Evolutionary conservation across 2,113 vertebrate species (phyloP).

Genomic region (Notechis scutatus): DNA sequence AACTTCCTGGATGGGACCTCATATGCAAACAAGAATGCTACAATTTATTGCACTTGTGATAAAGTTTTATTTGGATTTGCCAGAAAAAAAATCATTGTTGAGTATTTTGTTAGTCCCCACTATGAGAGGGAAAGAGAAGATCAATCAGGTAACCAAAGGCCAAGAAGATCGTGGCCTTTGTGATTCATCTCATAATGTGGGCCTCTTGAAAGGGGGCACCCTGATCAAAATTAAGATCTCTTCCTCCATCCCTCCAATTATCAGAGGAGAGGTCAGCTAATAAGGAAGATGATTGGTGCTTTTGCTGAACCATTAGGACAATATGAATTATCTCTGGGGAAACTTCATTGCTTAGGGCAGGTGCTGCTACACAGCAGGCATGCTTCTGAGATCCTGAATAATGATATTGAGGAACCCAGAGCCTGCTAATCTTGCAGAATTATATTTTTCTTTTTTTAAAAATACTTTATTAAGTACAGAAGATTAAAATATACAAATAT

Average conservation of each 20-base stretch:
- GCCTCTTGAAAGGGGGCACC: neutral
- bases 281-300: neutral
- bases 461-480: no score
- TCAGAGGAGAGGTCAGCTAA: neutral
- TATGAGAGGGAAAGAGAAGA: neutral
- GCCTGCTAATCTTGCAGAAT: no score
- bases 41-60: neutral
- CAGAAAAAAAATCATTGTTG: neutral
- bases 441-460: no score
- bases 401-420: no score
- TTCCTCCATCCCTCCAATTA: neutral
- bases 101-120: neutral
- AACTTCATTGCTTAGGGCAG: no score
- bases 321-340: neutral
- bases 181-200: neutral
- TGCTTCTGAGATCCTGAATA: no score
- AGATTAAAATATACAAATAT: no score
- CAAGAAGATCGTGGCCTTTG: neutral
- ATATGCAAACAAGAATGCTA: neutral
- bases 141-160: neutral
- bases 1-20: neutral
- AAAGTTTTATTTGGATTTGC: neutral
- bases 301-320: slow-evolving; percentile 1
- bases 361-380: no score
- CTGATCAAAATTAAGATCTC: neutral